These are phyloP conservation scores for Leptinotarsa undecemlineata DNA, from an alignment of 1,140 invertebrate species.

Conservation along the genomic window DNA sequence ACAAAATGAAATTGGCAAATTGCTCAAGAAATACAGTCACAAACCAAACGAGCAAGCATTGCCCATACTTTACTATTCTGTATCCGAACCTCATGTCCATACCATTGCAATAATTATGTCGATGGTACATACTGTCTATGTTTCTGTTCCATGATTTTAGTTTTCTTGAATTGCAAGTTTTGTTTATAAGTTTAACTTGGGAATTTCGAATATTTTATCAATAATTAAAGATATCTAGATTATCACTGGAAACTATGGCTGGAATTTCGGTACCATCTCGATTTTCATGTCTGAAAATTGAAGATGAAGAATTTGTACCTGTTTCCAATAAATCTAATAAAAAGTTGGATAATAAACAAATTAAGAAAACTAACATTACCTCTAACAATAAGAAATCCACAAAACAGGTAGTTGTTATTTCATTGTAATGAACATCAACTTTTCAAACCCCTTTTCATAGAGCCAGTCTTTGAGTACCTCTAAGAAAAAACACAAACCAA, in stretches of 20 bases:
- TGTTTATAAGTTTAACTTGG: too few relatives aligned
- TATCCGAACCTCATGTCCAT: too few relatives aligned
- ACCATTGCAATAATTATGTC: too few relatives aligned
- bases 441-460: neutral
- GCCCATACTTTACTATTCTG: too few relatives aligned
- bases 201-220: too few relatives aligned
- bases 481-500: constrained; percentile 56
- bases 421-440: constrained; percentile 15
- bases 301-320: constrained; percentile 60
- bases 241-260: constrained; percentile 48
- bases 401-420: constrained; percentile 32
- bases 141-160: too few relatives aligned
- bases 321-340: constrained; percentile 51
- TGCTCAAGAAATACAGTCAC: too few relatives aligned
- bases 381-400: constrained; percentile 31
- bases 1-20: too few relatives aligned
- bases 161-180: too few relatives aligned
- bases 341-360: constrained; percentile 36
- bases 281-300: constrained; percentile 64
- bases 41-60: too few relatives aligned
- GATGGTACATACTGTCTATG: too few relatives aligned
- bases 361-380: constrained; percentile 32
- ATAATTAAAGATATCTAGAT: too few relatives aligned
- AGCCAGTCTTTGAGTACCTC: constrained; percentile 4
- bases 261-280: constrained; percentile 59